phyloP scores from a whole-genome alignment of 2,797 vertebrate genomes.

The Psittacula derbiana region DNA sequence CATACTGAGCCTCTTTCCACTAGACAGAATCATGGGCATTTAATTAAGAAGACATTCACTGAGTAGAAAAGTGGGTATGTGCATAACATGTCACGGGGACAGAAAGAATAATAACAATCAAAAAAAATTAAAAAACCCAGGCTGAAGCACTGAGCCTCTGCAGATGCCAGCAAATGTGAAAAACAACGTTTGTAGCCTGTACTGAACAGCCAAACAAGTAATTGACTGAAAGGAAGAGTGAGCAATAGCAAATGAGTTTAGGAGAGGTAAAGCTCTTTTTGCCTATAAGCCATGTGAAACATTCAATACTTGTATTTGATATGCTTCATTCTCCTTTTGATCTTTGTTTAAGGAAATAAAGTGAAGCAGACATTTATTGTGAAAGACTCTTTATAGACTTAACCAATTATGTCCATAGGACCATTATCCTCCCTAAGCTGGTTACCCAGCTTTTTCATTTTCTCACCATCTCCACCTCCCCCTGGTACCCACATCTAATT shows the following conservation, averaged over 20 bases:
- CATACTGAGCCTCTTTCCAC: not conserved
- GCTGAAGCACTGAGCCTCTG: not conserved
- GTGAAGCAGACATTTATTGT: not conserved
- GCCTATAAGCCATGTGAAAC: not conserved
- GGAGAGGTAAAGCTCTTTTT: not conserved
- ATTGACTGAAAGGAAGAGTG: not conserved
- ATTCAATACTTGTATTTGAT: not conserved
- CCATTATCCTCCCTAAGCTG: not conserved
- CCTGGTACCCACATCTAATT: not conserved
- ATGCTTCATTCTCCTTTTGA: not conserved
- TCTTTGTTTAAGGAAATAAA: not conserved
- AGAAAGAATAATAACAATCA: not conserved
- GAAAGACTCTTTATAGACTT: not conserved
- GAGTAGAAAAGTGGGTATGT: not conserved
- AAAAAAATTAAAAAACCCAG: not conserved
- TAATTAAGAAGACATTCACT: not conserved
- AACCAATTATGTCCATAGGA: fast-evolving
- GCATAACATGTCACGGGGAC: not conserved
- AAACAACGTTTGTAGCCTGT: fast-evolving
- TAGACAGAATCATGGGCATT: not conserved
- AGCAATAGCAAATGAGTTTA: not conserved
- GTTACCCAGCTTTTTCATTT: not conserved
- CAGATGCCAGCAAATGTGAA: fast-evolving
- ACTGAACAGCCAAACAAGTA: not conserved
- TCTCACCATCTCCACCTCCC: not conserved